phyloP scores from a whole-genome alignment of 2,888 invertebrate species.

The Megalurothrips usitatus region DNA sequence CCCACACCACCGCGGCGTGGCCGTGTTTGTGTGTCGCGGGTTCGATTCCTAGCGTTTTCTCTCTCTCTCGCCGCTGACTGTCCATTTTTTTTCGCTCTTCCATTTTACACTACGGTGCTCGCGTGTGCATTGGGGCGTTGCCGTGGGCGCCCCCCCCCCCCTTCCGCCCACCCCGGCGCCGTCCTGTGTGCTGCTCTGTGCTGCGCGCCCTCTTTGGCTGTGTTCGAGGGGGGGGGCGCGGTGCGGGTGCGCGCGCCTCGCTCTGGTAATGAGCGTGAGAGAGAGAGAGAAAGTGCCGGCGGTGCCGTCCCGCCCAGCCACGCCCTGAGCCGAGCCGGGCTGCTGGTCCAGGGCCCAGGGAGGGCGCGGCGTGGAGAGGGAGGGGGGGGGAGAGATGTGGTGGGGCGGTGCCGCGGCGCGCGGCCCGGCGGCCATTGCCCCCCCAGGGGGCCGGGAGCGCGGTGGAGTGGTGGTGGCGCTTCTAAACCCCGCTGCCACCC shows the following conservation, averaged over 20 bases:
- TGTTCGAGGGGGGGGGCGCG: too few relatives aligned
- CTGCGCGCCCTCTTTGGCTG: too few relatives aligned
- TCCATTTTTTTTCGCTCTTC: neutral
- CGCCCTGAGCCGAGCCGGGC: neutral
- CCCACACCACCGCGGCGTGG: neutral
- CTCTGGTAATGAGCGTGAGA: neutral
- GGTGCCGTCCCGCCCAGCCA: too few relatives aligned
- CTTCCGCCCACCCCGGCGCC: too few relatives aligned
- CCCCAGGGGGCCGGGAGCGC: too few relatives aligned
- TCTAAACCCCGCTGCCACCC: neutral
- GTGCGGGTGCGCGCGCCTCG: too few relatives aligned
- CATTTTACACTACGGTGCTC: conserved; percentile 28
- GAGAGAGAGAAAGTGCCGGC: neutral
- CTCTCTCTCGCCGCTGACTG: too few relatives aligned
- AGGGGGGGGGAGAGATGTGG: neutral
- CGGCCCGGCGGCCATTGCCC: neutral
- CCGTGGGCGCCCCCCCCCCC: neutral
- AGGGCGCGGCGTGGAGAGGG: neutral
- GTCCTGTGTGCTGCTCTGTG: too few relatives aligned
- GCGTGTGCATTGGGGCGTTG: conserved; percentile 32
- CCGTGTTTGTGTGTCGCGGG: neutral
- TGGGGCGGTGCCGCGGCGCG: conserved; percentile 13
- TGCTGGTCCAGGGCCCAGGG: neutral
- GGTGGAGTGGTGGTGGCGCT: neutral
- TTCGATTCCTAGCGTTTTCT: neutral